These are phyloP conservation scores for Caradrina clavipalpis DNA, from an alignment of 2,888 invertebrate genomes.

Conservation along the genomic window DNA sequence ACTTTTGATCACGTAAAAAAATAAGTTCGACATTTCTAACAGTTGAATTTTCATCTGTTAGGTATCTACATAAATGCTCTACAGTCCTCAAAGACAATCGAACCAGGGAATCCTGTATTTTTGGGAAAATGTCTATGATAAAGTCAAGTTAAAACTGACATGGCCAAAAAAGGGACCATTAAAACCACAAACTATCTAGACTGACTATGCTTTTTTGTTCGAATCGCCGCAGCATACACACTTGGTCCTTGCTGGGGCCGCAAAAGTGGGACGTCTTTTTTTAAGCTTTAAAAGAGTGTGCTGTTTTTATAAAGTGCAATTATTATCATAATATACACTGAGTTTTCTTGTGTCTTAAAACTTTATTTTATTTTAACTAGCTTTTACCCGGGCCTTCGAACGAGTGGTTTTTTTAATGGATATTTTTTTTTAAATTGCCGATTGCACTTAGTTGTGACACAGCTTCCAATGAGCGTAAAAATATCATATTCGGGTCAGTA, in stretches of 20 bases:
- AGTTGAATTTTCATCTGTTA: too few relatives aligned
- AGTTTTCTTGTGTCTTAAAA: too few relatives aligned
- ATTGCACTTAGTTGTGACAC: too few relatives aligned
- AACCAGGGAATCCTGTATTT: background rate
- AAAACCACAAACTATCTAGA: slow-evolving; percentile 31
- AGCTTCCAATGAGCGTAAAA: too few relatives aligned
- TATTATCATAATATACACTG: background rate
- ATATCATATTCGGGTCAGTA: too few relatives aligned
- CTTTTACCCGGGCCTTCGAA: too few relatives aligned
- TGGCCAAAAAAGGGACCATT: slow-evolving; percentile 24
- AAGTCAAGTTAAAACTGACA: slow-evolving; percentile 18
- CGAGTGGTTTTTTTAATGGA: too few relatives aligned
- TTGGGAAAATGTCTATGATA: slow-evolving; percentile 10
- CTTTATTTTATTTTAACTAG: too few relatives aligned
- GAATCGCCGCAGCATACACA: slow-evolving; percentile 13
- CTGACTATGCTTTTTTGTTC: slow-evolving; percentile 28
- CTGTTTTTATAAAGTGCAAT: background rate
- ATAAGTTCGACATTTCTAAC: too few relatives aligned
- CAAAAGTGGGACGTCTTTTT: slow-evolving; percentile 8
- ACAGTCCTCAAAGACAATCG: background rate
- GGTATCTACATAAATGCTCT: too few relatives aligned
- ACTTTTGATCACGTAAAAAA: too few relatives aligned
- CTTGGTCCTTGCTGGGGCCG: slow-evolving; percentile 7
- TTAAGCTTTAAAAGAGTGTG: background rate
- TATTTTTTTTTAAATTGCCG: too few relatives aligned